Evolutionary conservation across 2,113 vertebrate genomes (phyloP), one percentile per base, ranked within the genome.

Genomic region (Paradoxurus hermaphroditus): DNA sequence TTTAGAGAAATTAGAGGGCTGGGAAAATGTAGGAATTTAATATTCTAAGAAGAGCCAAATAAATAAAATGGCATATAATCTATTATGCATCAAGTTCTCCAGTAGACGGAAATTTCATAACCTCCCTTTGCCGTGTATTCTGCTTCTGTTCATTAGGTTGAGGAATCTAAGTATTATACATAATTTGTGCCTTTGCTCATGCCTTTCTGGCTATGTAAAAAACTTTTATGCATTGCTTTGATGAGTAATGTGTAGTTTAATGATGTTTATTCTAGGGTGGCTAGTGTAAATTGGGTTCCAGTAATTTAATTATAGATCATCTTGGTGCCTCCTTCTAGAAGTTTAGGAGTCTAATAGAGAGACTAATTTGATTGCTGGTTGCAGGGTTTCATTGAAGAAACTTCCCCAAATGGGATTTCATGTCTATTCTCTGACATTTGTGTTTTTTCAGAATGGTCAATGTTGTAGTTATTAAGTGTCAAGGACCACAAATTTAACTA

Each of bases 241-340:
- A 91, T 96, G 86, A 96, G 86, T 51, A 97, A 59, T 63, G 44
- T 67, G 36, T 79, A 93, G 82, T 95, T 95, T 91, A 95, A 94
- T 95, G 82, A 93, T 96, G 65, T 94, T 97, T 94, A 94, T 96
- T 97, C 86, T 92, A 62, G 59, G 65, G 51, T 36, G 7, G 51
- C 44, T 91, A 94, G 51, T 86, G 46, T 39, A 97, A 96, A 97
- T 86, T 93, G 46, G 62, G 91, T 96, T 97, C 77, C 15, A 82
- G 65, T 65, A 95, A 97, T 88, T 95, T 97, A 98, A 92, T 96
- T 93, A 97, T 82, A 96, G 77, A 95, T 94, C 85, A 97, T 97
- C 18, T 91, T 82, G 27, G 65, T 94, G 39, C 21, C 59, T 96
- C 44, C 65, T 94, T 94, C 63, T 44, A 92, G 10, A n/a, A 94